Evolutionary conservation across 2,797 vertebrate species (phyloP).

Genomic region (Sebastes steindachneri): DNA sequence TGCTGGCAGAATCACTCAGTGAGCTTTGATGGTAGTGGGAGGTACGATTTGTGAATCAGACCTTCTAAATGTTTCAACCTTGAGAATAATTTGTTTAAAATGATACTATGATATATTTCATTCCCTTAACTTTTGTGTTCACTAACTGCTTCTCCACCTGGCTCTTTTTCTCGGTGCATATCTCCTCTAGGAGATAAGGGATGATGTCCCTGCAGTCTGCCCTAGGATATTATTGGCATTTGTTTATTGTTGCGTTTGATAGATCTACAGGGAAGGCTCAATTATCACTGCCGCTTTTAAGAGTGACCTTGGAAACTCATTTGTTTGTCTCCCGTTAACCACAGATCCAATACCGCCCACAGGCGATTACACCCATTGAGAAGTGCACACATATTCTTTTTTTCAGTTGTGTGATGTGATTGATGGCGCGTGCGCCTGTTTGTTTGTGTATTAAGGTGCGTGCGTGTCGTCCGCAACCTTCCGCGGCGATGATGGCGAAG

Average conservation of each 20-base stretch:
- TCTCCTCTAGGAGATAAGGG: constrained; percentile 31
- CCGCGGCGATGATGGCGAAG: constrained; percentile 25
- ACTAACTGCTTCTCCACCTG: not conserved
- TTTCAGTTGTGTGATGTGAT: constrained; percentile 36
- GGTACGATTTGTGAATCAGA: not conserved
- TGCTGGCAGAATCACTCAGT: not conserved
- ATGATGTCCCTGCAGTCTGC: constrained; percentile 57
- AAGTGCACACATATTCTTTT: constrained; percentile 23
- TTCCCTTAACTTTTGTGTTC: constrained; percentile 18
- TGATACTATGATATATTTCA: not conserved
- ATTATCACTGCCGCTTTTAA: constrained; percentile 74
- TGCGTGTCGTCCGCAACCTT: constrained; percentile 28
- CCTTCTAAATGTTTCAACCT: not conserved
- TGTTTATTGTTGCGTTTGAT: constrained; percentile 84
- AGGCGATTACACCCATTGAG: constrained; percentile 63
- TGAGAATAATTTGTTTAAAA: not conserved
- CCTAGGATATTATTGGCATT: constrained; percentile 75
- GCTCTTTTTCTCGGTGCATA: not conserved
- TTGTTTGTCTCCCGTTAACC: constrained; percentile 80
- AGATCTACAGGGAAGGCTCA: constrained; percentile 79
- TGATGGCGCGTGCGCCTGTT: constrained; percentile 2
- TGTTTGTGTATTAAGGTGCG: not conserved
- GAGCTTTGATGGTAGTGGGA: not conserved
- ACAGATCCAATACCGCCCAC: constrained; percentile 66
- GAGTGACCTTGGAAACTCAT: constrained; percentile 88